Evolutionary conservation across 2,888 invertebrate species (phyloP), one percentile per base, ranked within the genome.

Genomic region (Rhagium mordax): DNA sequence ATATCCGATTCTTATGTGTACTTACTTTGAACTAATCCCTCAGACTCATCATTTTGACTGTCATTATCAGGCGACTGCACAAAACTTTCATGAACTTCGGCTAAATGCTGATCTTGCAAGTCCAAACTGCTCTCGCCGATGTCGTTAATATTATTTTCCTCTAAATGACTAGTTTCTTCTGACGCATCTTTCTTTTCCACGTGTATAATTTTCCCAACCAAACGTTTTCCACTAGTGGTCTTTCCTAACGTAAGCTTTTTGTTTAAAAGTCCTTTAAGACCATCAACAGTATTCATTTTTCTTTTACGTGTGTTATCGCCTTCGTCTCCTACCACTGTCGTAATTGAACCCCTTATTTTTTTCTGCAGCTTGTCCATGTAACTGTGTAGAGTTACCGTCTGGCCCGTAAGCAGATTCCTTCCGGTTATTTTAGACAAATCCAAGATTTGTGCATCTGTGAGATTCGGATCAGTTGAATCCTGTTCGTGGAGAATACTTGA

Each of bases 121-220:
- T 4, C 2, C 13, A n/a, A 41, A n/a, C n/a, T 41, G 0, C n/a
- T 4, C n/a, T 41, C 41, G 1, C n/a, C 41, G n/a, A 41, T n/a
- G 5, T n/a, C n/a, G 3, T 13, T 24, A 24, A 4, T 4, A 24
- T 4, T 13, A n/a, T n/a, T 41, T 2, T 41, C 41, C 3, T 13
- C 41, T 10, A 41, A n/a, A 41, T 41, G 5, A 41, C 10, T 16
- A 29, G 6, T 49, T 61, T 48, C 27, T 3, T 33, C 47, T 3
- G 53, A 21, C 49, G 41, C 20, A 55, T 48, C 47, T 51, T 79
- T 82, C 59, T 76, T 77, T 29, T 75, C 80, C 18, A 84, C 79
- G 62, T 81, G 79, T 49, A 83, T 76, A 29, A 84, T 81, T 78
- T 81, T 83, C 13, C 82, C 84, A 8, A 85, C 74, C 5, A 85